Evolutionary conservation across 2,113 vertebrate genomes (phyloP).

Genomic region (Lepus americanus): DNA sequence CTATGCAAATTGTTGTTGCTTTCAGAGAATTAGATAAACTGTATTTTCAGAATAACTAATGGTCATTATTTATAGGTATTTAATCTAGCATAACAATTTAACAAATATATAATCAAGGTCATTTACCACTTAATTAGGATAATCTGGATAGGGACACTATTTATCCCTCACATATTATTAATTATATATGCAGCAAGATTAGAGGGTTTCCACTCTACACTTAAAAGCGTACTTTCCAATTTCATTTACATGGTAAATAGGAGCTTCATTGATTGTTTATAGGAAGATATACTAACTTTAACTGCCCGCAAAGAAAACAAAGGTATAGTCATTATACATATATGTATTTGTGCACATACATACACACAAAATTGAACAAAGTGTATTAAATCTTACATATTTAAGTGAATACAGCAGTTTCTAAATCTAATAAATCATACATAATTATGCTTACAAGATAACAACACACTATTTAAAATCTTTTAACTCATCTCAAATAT

Average conservation of each 20-base stretch:
- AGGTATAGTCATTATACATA: not conserved
- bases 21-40: slow-evolving; percentile 75
- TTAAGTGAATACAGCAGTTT: slow-evolving; percentile 43
- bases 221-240: slow-evolving; percentile 75
- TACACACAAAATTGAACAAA: slow-evolving; percentile 20
- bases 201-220: slow-evolving; percentile 68
- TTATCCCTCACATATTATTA: slow-evolving; percentile 82
- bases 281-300: slow-evolving; percentile 58
- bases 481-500: slow-evolving; percentile 28
- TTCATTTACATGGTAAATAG: slow-evolving; percentile 59
- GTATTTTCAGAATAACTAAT: slow-evolving; percentile 82
- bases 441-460: slow-evolving; percentile 24
- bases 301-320: slow-evolving; percentile 59
- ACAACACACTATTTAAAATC: slow-evolving; percentile 49
- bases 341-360: not conserved
- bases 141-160: slow-evolving; percentile 81
- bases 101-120: slow-evolving; percentile 84
- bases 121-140: slow-evolving; percentile 84
- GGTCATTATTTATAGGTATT: slow-evolving; percentile 81
- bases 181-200: slow-evolving; percentile 80
- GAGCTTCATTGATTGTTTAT: slow-evolving; percentile 55
- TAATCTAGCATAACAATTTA: slow-evolving; percentile 84
- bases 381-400: slow-evolving; percentile 19
- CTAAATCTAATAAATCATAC: slow-evolving; percentile 43
- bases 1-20: slow-evolving; percentile 66